Evolutionary conservation across 1,140 invertebrate species (phyloP).

Genomic region (Drosophila saltans): DNA sequence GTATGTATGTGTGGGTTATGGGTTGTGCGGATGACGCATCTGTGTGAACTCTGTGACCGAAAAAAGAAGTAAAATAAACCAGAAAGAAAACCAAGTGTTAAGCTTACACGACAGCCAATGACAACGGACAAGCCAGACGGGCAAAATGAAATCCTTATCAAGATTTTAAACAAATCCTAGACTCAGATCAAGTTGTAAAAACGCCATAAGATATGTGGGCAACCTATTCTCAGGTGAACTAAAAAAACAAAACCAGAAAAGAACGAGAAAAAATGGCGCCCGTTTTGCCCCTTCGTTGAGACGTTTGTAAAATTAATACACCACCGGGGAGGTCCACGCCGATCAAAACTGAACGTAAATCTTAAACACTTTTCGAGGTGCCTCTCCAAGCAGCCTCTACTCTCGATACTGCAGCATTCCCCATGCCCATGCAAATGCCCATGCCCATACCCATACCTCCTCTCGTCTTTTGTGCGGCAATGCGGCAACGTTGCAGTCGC

Average conservation of each 20-base stretch:
- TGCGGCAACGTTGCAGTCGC: conserved; percentile 53
- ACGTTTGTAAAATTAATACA: conserved; percentile 67
- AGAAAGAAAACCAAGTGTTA: conserved; percentile 24
- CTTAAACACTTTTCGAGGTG: conserved; percentile 64
- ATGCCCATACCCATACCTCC: background rate
- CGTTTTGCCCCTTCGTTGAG: conserved; percentile 15
- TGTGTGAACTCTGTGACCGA: conserved; percentile 37
- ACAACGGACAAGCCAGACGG: conserved; percentile 39
- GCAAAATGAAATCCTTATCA: conserved; percentile 59
- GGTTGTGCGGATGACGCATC: conserved; percentile 61
- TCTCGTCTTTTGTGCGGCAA: conserved; percentile 9
- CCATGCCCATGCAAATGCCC: background rate
- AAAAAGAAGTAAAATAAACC: conserved; percentile 4
- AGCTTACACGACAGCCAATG: conserved; percentile 50
- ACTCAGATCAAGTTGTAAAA: conserved; percentile 78
- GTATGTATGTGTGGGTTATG: conserved; percentile 18
- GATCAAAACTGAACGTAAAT: conserved; percentile 82
- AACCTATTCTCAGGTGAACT: conserved; percentile 69
- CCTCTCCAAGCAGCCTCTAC: conserved; percentile 18
- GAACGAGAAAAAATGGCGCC: conserved; percentile 75
- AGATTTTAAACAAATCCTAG: conserved; percentile 48
- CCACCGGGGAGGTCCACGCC: conserved; percentile 75
- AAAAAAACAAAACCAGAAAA: conserved; percentile 47
- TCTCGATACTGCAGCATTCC: conserved; percentile 30
- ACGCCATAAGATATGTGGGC: conserved; percentile 60